A percentile compares a stretch with the other conserved stretches of the same genome.
Evolutionary conservation across 2,888 invertebrate species (phyloP).

Genomic region (Pristionchus maxplancki): DNA sequence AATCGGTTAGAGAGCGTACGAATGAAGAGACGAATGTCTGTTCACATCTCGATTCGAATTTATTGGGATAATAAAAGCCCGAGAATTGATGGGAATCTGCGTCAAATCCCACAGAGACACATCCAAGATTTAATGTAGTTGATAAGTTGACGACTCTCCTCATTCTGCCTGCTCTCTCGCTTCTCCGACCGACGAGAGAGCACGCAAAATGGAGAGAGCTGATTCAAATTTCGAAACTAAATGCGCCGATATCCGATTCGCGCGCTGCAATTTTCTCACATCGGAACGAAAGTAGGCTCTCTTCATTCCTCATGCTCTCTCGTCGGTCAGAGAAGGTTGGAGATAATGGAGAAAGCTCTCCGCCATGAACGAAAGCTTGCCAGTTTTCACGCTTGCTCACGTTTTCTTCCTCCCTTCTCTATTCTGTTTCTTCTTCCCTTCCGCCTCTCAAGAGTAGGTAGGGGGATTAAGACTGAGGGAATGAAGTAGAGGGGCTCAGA

Average conservation of each 20-base stretch:
- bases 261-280: not conserved
- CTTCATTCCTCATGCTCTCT: not conserved
- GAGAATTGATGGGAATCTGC: not conserved
- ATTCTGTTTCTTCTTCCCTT: not conserved
- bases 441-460: not conserved
- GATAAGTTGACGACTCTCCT: not conserved
- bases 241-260: not conserved
- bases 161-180: not conserved
- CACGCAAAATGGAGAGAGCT: not conserved
- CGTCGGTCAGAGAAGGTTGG: not conserved
- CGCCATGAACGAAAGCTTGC: not conserved
- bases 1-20: not conserved
- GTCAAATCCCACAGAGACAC: not conserved
- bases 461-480: not conserved
- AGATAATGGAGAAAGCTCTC: not conserved
- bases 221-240: not conserved
- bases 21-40: not conserved
- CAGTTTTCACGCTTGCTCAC: slow-evolving; percentile 5
- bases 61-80: not conserved
- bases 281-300: not conserved
- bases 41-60: not conserved
- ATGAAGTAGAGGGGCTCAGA: not conserved
- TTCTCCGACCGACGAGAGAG: not conserved
- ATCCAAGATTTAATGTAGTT: not conserved
- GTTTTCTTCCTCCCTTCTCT: not conserved